These are phyloP conservation scores for Hafferia zeledoni DNA, from an alignment of 2,797 vertebrate species.

Conservation along the genomic window DNA sequence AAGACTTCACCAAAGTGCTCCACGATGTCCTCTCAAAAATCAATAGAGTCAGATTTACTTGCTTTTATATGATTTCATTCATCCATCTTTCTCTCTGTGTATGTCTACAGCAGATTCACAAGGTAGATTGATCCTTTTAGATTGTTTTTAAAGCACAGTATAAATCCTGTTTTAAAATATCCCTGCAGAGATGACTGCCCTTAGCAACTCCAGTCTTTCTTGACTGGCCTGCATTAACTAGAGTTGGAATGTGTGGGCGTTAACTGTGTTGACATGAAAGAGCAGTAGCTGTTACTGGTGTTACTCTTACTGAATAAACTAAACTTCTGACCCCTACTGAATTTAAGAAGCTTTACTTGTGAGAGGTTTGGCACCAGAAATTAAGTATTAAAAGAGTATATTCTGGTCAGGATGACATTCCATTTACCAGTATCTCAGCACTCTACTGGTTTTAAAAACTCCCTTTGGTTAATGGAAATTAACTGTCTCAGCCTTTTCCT, in stretches of 20 bases:
- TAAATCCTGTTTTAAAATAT: slow-evolving; percentile 68
- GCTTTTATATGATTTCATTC: slow-evolving; percentile 12
- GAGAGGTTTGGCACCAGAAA: slow-evolving; percentile 25
- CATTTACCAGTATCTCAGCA: slow-evolving; percentile 14
- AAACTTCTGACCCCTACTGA: slow-evolving; percentile 72
- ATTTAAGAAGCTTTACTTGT: slow-evolving; percentile 61
- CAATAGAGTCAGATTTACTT: slow-evolving; percentile 30
- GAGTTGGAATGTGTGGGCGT: slow-evolving; percentile 55
- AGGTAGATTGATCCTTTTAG: background rate
- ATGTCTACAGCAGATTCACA: slow-evolving; percentile 34
- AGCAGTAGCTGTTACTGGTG: slow-evolving; percentile 70
- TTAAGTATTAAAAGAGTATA: background rate
- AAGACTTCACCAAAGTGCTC: slow-evolving; percentile 38
- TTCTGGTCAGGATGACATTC: slow-evolving; percentile 43
- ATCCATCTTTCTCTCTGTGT: slow-evolving; percentile 17
- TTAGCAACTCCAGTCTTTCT: background rate
- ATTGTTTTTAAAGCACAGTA: slow-evolving; percentile 60
- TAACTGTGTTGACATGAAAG: slow-evolving; percentile 65
- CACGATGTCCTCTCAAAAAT: slow-evolving; percentile 41
- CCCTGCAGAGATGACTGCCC: slow-evolving; percentile 14
- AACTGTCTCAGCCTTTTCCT: slow-evolving; percentile 28
- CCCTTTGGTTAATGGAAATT: slow-evolving; percentile 51
- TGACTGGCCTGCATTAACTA: slow-evolving; percentile 45
- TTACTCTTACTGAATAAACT: slow-evolving; percentile 76
- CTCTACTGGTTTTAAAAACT: slow-evolving; percentile 22